Base-by-base conservation (phyloP, 2,888 invertebrate genomes). In the Bhutanitis thaidina region DNA sequence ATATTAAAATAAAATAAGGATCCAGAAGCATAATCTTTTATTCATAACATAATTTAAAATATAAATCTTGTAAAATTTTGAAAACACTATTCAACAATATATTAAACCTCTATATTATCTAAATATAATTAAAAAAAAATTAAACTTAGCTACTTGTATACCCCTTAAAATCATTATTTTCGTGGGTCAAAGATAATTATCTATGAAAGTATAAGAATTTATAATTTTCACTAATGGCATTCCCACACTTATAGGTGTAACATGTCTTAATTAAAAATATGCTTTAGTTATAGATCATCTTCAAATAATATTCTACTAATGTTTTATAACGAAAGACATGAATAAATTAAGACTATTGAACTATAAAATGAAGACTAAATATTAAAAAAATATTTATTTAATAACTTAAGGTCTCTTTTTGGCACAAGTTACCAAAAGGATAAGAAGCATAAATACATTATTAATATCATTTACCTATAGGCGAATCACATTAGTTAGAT, bases 11-110 rank as follows among this genome's bases (percentile, higher is more conserved):
- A 20, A 20, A 20, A 3, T 20, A 20, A 20, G 20, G 2, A 3
- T 20, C n/a, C 35, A 56, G 69, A 86, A 86, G 86, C 83, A 78
- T 71, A 74, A 71, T 69, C 51, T 78, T 87, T 86, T 82, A 80
- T 84, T 85, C 69, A 69, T 83, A 87, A 87, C 86, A 77, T 86
- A 80, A 76, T 74, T 80, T 75, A 82, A 80, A 80, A 78, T 83
- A 82, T 86, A 88, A 83, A 85, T 81, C 74, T 82, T 87, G 82
- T 85, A 87, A 86, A 87, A 78, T 80, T 83, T 79, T 80, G 78
- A 83, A 83, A 82, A 83, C 84, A 83, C 80, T 79, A 77, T 80
- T 73, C 71, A 86, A 86, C 85, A 85, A 51, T 62, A 65, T 64
- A 60, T 71, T 71, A 69, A 30, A 9, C 3, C 62, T 63, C 58